These are phyloP conservation scores for Pyrochroa serraticornis DNA, from an alignment of 2,888 invertebrate genomes.

Conservation along the genomic window DNA sequence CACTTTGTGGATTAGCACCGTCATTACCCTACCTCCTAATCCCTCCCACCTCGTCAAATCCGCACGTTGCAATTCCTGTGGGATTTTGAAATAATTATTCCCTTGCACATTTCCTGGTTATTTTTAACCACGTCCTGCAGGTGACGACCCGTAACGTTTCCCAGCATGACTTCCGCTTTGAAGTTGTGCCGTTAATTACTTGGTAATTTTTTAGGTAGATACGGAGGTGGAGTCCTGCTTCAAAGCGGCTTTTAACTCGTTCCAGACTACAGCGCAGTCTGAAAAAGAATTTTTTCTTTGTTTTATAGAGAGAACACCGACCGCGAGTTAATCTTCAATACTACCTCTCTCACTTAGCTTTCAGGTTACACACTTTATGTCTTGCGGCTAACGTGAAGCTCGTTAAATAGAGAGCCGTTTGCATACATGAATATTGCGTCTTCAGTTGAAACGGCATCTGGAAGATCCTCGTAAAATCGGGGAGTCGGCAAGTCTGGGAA, in stretches of 20 bases:
- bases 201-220: constrained; percentile 8
- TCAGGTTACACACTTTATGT: constrained; percentile 3
- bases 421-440: too few relatives aligned
- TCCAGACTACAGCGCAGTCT: not conserved
- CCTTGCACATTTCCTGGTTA: not conserved
- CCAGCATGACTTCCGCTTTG: constrained; percentile 7
- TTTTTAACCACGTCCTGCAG: not conserved
- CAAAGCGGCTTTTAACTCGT: constrained; percentile 5
- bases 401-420: too few relatives aligned
- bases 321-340: constrained; percentile 1
- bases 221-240: not conserved
- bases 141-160: constrained; percentile 10
- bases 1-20: too few relatives aligned
- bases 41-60: too few relatives aligned
- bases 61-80: not conserved
- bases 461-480: too few relatives aligned
- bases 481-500: too few relatives aligned
- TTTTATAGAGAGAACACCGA: not conserved
- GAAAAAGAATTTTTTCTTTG: not conserved
- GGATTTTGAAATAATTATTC: constrained; percentile 1
- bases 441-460: too few relatives aligned
- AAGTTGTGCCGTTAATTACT: constrained; percentile 11
- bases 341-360: not conserved
- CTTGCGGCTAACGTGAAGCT: not conserved
- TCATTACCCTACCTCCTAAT: too few relatives aligned